These are phyloP conservation scores for Harpagus bidentatus DNA, from an alignment of 2,113 vertebrate species.

Conservation along the genomic window DNA sequence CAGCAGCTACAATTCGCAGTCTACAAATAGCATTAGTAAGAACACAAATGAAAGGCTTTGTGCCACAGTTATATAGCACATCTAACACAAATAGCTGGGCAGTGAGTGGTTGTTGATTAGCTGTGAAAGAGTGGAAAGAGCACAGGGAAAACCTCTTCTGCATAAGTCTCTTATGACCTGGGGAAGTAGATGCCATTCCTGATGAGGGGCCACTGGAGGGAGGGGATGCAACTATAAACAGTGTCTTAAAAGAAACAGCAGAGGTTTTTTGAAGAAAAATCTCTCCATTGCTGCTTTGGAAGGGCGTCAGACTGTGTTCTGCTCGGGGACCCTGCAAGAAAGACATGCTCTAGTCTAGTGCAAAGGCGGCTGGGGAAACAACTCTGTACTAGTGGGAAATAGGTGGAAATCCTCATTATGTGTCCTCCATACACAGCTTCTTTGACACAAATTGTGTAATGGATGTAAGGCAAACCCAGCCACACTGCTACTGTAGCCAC, in stretches of 20 bases:
- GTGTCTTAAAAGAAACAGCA: neutral
- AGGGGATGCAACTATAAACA: neutral
- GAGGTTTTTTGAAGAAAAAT: neutral
- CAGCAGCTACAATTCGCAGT: constrained; percentile 15
- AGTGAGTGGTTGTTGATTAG: constrained; percentile 47
- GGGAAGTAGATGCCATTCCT: neutral
- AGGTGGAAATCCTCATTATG: neutral
- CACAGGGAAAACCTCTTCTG: neutral
- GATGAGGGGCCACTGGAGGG: neutral
- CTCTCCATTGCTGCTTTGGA: neutral
- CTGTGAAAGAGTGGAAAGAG: constrained; percentile 10
- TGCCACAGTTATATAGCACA: constrained; percentile 29
- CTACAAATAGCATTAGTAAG: constrained; percentile 50
- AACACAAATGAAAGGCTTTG: constrained; percentile 51
- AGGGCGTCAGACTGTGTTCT: neutral
- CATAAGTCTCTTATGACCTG: neutral
- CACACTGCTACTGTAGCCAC: neutral
- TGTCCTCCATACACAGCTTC: neutral
- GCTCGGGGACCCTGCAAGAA: neutral
- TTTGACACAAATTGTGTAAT: neutral
- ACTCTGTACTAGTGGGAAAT: neutral
- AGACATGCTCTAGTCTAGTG: neutral
- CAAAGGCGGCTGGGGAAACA: neutral
- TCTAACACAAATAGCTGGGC: constrained; percentile 29
- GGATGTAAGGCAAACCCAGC: neutral